Evolutionary conservation across 2,113 vertebrate species (phyloP).

Genomic region (Leiothrix lutea): DNA sequence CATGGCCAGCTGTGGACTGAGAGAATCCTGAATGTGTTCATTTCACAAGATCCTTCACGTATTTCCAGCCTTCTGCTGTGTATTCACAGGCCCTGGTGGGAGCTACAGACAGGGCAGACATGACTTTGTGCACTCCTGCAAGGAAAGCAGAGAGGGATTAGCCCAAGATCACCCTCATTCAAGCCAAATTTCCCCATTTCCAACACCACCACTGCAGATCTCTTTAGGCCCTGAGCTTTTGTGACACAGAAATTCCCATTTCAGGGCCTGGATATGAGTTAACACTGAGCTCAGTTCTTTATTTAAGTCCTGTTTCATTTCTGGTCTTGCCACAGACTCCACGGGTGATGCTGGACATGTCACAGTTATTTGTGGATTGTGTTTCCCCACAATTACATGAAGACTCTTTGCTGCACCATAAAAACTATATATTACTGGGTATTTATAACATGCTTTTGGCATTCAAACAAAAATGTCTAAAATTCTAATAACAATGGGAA

Average conservation of each 20-base stretch:
- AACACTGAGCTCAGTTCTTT: not conserved
- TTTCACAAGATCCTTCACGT: conserved; percentile 82
- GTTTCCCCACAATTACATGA: not conserved
- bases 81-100: conserved; percentile 82
- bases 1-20: not conserved
- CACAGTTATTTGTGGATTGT: not conserved
- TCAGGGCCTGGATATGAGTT: not conserved
- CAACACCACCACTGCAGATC: not conserved
- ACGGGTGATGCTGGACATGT: not conserved
- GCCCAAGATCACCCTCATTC: not conserved
- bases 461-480: not conserved
- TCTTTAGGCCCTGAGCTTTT: not conserved
- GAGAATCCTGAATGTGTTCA: not conserved
- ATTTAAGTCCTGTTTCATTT: not conserved
- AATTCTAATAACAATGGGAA: not conserved
- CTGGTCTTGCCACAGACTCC: not conserved
- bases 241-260: not conserved
- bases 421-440: not conserved
- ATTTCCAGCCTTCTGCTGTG: conserved; percentile 80
- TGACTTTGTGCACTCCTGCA: conserved; percentile 83
- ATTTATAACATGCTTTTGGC: not conserved
- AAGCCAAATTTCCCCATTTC: not conserved
- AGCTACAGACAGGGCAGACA: conserved; percentile 83
- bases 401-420: not conserved
- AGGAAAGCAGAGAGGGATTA: not conserved